Conservation (phyloP, 1,140 invertebrate genomes). For the Lamellibrachia luymesi region DNA sequence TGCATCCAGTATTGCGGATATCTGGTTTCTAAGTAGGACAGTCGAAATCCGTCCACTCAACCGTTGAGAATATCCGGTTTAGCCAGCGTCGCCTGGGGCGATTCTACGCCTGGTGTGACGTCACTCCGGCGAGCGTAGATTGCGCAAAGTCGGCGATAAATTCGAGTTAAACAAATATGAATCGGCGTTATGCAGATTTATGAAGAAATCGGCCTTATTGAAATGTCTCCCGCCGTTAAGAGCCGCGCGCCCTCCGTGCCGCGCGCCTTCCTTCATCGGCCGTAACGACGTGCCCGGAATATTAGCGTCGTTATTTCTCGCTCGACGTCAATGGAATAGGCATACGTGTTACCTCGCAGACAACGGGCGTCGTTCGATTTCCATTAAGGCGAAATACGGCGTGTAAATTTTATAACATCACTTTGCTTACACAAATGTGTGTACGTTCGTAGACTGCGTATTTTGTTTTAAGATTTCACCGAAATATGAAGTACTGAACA, state of each 20-base stretch:
- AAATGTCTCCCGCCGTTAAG: not conserved
- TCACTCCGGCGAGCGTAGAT: not conserved
- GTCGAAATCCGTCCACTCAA: not conserved
- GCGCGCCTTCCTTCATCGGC: not conserved
- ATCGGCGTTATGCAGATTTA: conserved; percentile 4
- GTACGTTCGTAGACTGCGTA: not conserved
- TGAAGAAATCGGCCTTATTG: not conserved
- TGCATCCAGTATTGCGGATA: not conserved
- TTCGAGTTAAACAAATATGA: conserved; percentile 5
- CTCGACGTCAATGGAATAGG: not conserved
- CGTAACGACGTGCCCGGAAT: not conserved
- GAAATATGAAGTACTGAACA: not conserved
- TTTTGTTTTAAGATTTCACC: not conserved
- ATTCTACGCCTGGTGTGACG: not conserved
- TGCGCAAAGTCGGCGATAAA: not conserved
- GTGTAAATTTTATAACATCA: not conserved
- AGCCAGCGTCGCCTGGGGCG: not conserved
- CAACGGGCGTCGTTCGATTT: not conserved
- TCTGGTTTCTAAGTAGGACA: not conserved
- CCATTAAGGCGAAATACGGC: not conserved
- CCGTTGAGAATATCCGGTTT: not conserved
- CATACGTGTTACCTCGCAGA: not conserved
- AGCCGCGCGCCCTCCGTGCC: not conserved
- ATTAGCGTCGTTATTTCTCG: not conserved
- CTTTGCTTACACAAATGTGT: conserved; percentile 1